phyloP scores from a whole-genome alignment of 2,797 vertebrate genomes.

The Pogoniulus pusillus region DNA sequence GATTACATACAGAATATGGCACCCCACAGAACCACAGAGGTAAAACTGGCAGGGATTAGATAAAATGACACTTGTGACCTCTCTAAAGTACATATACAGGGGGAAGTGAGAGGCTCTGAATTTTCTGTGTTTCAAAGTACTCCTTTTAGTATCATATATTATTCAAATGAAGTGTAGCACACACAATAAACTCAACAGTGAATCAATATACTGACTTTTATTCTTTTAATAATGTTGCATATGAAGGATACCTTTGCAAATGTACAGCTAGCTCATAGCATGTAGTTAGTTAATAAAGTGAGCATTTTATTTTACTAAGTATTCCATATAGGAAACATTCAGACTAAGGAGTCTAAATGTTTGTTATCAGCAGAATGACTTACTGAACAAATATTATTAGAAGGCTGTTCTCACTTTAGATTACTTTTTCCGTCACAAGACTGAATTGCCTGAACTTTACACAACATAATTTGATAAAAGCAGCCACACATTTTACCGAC shows the following conservation, averaged over 20 bases:
- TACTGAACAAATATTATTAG: conserved; percentile 75
- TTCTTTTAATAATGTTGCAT: background rate
- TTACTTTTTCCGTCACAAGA: conserved; percentile 65
- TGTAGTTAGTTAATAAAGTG: conserved; percentile 3
- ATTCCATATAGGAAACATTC: conserved; percentile 28
- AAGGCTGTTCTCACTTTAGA: conserved; percentile 66
- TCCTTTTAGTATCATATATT: background rate
- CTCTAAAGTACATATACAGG: background rate
- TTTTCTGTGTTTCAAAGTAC: background rate
- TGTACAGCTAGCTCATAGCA: background rate
- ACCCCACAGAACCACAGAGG: background rate
- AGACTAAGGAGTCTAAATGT: conserved; percentile 33
- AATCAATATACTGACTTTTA: background rate
- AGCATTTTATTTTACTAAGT: background rate
- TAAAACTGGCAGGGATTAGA: background rate
- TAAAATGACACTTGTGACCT: background rate
- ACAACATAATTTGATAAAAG: conserved; percentile 53
- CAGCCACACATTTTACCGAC: conserved; percentile 29
- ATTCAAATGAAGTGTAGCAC: background rate
- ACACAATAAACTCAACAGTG: background rate
- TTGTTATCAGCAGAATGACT: conserved; percentile 71
- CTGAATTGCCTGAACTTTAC: conserved; percentile 60
- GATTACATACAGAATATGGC: background rate
- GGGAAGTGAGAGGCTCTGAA: background rate
- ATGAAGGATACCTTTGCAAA: background rate